phyloP scores from a whole-genome alignment of 2,888 invertebrate genomes.

The Drosophila heteroneura region DNA sequence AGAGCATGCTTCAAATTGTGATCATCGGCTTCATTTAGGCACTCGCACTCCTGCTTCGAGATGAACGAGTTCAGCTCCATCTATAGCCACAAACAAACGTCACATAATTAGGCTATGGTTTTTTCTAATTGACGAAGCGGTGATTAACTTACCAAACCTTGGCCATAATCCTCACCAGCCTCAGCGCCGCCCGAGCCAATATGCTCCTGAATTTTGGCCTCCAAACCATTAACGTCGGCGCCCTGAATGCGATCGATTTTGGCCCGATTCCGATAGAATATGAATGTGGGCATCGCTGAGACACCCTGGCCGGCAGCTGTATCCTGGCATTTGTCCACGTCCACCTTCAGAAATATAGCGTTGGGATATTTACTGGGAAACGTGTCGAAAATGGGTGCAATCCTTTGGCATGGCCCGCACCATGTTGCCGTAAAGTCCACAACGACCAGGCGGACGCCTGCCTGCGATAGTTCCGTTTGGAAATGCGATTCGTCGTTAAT shows the following conservation, averaged over 20 bases:
- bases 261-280: conserved; percentile 95
- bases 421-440: conserved; percentile 98
- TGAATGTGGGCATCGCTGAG: conserved; percentile 99
- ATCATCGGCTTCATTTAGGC: conserved; percentile 97
- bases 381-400: conserved; percentile 96
- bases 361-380: conserved; percentile 94
- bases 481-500: conserved; percentile 89
- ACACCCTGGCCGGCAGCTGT: conserved; percentile 95
- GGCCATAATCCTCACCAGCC: conserved; percentile 91
- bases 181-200: conserved; percentile 88
- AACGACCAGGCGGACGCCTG: conserved; percentile 95
- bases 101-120: neutral
- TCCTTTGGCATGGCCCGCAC: conserved; percentile 98
- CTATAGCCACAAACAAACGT: conserved; percentile 85
- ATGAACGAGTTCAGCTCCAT: conserved; percentile 96
- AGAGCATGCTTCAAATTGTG: conserved; percentile 92
- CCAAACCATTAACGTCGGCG: conserved; percentile 92
- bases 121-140: neutral
- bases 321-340: conserved; percentile 95
- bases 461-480: conserved; percentile 92
- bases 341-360: conserved; percentile 95
- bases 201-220: conserved; percentile 95
- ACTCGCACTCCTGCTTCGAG: conserved; percentile 95
- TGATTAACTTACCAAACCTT: conserved; percentile 79
- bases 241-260: conserved; percentile 95